phyloP scores from a whole-genome alignment of 2,888 invertebrate species.

The Tipula confusa region DNA sequence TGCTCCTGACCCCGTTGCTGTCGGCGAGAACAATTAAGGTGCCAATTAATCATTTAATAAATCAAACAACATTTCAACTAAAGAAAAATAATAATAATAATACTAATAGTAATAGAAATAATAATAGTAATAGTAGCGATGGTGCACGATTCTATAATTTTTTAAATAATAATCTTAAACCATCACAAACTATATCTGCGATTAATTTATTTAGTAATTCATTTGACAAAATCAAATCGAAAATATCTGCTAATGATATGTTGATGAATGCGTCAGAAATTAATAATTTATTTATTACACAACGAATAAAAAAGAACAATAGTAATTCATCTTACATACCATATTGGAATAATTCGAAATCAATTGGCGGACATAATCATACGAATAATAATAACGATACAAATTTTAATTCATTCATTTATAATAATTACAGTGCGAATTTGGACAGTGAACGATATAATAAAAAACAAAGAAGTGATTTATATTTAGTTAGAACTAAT shows the following conservation, averaged over 20 bases:
- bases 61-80: slow-evolving; percentile 27
- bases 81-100: background rate
- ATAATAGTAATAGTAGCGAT: background rate
- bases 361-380: background rate
- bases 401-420: background rate
- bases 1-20: slow-evolving; percentile 43
- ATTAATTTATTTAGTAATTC: background rate
- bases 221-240: background rate
- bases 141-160: background rate
- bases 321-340: background rate
- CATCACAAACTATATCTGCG: background rate
- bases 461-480: background rate
- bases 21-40: slow-evolving; percentile 49
- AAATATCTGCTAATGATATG: background rate
- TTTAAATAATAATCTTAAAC: background rate
- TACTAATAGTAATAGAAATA: background rate
- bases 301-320: background rate
- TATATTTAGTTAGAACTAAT: background rate
- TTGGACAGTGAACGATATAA: background rate
- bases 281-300: background rate
- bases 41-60: slow-evolving; percentile 38
- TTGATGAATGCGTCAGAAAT: background rate
- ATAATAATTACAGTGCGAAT: background rate
- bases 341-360: background rate
- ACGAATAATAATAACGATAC: background rate